A percentile compares a stretch with the other conserved stretches of the same genome.
phyloP scores from a whole-genome alignment of 2,888 invertebrate species.

The Altica lythri region DNA sequence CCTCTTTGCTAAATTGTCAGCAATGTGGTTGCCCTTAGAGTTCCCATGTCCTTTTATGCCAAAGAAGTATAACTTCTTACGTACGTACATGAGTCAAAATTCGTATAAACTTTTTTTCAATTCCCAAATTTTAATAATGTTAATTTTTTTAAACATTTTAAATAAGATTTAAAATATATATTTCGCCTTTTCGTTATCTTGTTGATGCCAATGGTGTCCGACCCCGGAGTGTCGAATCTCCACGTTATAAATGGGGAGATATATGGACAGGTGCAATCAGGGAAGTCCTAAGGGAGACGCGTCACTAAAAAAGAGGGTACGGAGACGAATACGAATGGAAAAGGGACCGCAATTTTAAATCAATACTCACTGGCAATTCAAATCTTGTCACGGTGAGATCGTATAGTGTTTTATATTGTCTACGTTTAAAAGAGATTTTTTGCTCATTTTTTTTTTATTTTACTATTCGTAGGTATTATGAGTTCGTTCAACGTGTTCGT shows the following conservation, averaged over 20 bases:
- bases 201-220: too few species aligned
- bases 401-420: conserved; percentile 24
- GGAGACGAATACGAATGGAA: conserved; percentile 52
- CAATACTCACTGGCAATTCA: conserved; percentile 52
- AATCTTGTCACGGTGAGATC: conserved; percentile 37
- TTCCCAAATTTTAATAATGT: too few species aligned
- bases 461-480: background rate
- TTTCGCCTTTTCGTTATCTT: too few species aligned
- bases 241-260: conserved; percentile 52
- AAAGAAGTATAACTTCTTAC: too few species aligned
- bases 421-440: background rate
- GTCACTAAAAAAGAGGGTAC: conserved; percentile 52
- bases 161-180: too few species aligned
- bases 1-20: too few species aligned
- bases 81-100: too few species aligned
- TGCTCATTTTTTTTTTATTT: background rate
- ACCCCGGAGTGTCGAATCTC: conserved; percentile 27
- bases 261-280: conserved; percentile 59
- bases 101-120: too few species aligned
- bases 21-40: too few species aligned
- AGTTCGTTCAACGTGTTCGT: background rate
- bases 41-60: too few species aligned
- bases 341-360: conserved; percentile 56
- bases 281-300: conserved; percentile 54
- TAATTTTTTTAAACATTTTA: too few species aligned